Base-by-base conservation (phyloP, 2,113 vertebrate genomes). In the Podocnemis expansa region DNA sequence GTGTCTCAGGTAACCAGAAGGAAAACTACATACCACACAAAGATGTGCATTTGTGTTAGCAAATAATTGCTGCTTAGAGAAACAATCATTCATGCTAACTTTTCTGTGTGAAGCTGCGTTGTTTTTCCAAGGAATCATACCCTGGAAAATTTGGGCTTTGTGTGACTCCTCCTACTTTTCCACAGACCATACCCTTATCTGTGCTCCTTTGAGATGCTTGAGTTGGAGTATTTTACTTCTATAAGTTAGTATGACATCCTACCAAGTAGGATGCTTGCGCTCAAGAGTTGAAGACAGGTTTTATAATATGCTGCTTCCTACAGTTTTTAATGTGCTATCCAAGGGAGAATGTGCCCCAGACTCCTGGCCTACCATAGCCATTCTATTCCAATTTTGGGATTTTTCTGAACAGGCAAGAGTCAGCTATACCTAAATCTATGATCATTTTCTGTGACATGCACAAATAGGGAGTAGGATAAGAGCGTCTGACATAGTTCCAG, bases 271-370 rank as follows among this genome's bases (percentile, higher is more conserved):
- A 45, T 0, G 78, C 54, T 76, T n/a, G 0, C 49, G 22, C 24
- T 55, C 52, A 34, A 43, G 54, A 73, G 56, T 34, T 24, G 29
- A 54, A 87, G 43, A 34, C 79, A 93, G 31, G 38, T 86, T 83
- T 91, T 88, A 78, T 82, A 89, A 76, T 49, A 43, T 76, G 85
- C 84, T 91, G 47, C 81, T n/a, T n/a, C n/a, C n/a, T 84, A 70
- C 38, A 21, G 27, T 3, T 91, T 94, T 87, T 84, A 47, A 34
- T 41, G 29, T 51, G 38, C 52, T 80, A 17, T 55, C 63, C 54
- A 60, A 38, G 60, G 78, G 55, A 94, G 45, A 38, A 34, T 0
- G 4, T 60, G 31, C 78, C 21, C 70, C 85, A 79, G 41, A 70
- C 90, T 87, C 58, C 80, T 87, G 60, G 80, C 78, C 54, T 67